Evolutionary conservation across 2,113 vertebrate species (phyloP).

Genomic region (Corvus cornix): DNA sequence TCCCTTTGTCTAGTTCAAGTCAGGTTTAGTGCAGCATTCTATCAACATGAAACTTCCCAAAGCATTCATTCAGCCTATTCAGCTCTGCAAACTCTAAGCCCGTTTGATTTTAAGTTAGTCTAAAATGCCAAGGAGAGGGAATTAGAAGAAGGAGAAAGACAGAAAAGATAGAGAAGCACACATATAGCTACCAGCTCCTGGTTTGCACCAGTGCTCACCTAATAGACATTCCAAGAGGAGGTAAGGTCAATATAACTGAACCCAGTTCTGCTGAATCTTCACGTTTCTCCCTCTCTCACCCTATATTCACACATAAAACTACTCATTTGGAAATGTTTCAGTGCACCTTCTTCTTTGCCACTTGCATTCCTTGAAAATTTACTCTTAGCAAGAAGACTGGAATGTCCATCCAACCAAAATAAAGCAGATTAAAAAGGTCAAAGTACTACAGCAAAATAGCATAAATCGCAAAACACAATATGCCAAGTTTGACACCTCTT

Average conservation of each 20-base stretch:
- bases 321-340: neutral
- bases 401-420: neutral
- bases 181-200: too few relatives aligned
- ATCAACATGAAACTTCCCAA: neutral
- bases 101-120: neutral
- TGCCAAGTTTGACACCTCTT: constrained; percentile 9
- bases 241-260: neutral
- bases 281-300: neutral
- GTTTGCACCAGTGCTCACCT: neutral
- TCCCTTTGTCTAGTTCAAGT: neutral
- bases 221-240: too few relatives aligned
- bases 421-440: neutral
- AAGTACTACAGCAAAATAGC: neutral
- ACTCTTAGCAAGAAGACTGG: neutral
- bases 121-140: neutral
- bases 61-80: neutral
- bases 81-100: neutral
- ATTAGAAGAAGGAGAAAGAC: neutral
- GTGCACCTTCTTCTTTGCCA: neutral
- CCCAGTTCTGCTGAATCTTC: neutral
- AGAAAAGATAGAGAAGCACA: neutral
- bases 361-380: neutral
- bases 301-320: neutral
- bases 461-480: constrained; percentile 17
- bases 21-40: neutral